Conservation (phyloP, 2,888 invertebrate genomes). For the Cerceris ruficornis region DNA sequence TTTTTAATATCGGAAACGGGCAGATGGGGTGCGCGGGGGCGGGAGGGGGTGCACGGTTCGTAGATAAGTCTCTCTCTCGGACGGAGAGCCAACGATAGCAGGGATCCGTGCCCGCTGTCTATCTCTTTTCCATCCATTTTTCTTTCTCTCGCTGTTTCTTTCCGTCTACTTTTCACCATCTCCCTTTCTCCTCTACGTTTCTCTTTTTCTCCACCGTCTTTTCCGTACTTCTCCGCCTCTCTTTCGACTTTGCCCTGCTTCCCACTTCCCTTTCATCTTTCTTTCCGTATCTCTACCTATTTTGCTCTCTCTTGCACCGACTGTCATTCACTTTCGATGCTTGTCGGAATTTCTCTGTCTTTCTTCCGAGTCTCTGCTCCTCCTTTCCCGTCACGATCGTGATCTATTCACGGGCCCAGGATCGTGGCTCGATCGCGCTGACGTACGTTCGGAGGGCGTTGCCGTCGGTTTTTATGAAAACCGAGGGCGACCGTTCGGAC, state of each 20-base stretch:
- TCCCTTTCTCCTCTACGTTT: conserved; percentile 2
- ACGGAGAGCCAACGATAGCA: conserved; percentile 53
- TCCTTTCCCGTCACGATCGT: conserved; percentile 53
- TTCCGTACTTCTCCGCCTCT: background rate
- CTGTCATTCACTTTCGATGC: no score
- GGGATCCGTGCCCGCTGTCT: conserved; percentile 54
- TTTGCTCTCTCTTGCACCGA: no score
- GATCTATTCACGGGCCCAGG: conserved; percentile 58
- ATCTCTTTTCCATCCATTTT: conserved; percentile 57
- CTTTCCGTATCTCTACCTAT: no score
- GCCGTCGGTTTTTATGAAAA: conserved; percentile 10
- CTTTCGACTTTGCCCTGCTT: background rate
- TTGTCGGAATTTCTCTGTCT: background rate
- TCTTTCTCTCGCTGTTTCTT: conserved; percentile 18
- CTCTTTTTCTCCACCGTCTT: conserved; percentile 9
- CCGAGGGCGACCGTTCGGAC: background rate
- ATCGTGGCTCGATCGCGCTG: conserved; percentile 37
- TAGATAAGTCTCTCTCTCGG: conserved; percentile 63
- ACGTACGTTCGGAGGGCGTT: conserved; percentile 23
- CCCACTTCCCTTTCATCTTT: background rate
- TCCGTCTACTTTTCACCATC: background rate
- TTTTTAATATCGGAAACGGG: conserved; percentile 77
- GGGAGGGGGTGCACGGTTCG: conserved; percentile 31
- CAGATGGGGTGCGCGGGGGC: conserved; percentile 55
- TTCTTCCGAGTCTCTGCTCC: conserved; percentile 11